Percentiles rank a stretch among this genome's conserved stretches.
phyloP scores from a whole-genome alignment of 2,797 vertebrate species.

The Artibeus jamaicensis region DNA sequence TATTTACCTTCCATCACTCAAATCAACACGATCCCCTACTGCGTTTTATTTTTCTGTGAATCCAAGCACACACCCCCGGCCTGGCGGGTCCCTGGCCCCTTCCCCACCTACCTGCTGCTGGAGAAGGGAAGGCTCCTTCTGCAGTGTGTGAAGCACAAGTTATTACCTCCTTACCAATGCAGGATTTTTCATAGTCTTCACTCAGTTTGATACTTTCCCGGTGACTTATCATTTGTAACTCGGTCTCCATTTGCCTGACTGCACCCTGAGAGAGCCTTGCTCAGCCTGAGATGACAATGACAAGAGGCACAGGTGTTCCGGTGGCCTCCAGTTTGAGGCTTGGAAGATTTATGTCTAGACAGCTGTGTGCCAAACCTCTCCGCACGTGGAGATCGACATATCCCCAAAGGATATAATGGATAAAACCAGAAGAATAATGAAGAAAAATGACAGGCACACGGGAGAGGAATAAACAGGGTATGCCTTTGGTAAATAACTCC shows the following conservation, averaged over 20 bases:
- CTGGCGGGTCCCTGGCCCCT: neutral
- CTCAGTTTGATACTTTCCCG: neutral
- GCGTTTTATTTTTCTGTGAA: neutral
- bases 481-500: conserved; percentile 79
- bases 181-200: neutral
- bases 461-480: conserved; percentile 75
- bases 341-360: conserved; percentile 53
- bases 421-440: conserved; percentile 80
- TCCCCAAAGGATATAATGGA: conserved; percentile 76
- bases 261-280: neutral
- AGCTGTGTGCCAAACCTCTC: conserved; percentile 51
- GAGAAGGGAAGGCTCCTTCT: neutral
- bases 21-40: neutral
- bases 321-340: conserved; percentile 16
- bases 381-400: conserved; percentile 59
- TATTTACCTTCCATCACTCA: neutral
- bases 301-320: conserved; percentile 27
- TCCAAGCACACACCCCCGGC: neutral
- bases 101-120: neutral
- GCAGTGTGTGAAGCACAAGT: neutral
- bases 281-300: neutral
- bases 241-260: neutral
- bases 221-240: neutral
- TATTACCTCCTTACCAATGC: neutral
- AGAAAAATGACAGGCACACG: conserved; percentile 78